Conservation (phyloP, 2,113 vertebrate species). For the western clawed frog (Xenopus tropicalis) region DNA sequence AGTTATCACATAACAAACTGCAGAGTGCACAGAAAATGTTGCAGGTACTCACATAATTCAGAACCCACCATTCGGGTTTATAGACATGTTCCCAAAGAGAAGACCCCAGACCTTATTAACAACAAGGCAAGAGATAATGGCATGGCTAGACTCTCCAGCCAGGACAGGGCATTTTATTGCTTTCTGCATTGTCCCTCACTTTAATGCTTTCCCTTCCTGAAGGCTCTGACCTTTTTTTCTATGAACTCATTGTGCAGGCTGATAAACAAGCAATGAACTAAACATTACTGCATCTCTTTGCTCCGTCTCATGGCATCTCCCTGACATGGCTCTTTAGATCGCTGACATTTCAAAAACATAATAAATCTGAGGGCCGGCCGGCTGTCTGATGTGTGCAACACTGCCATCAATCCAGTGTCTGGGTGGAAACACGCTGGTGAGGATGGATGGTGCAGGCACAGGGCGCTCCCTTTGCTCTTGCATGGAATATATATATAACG, state of each 20-base stretch:
- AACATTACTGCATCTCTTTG: neutral
- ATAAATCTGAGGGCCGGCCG: neutral
- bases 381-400: neutral
- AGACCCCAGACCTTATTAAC: no score
- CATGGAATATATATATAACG: no score
- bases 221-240: neutral
- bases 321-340: neutral
- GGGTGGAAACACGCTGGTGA: neutral
- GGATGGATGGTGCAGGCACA: no score
- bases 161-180: neutral
- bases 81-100: no score
- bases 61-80: no score
- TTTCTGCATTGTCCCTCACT: neutral
- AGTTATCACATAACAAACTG: no score
- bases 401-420: neutral
- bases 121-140: no score
- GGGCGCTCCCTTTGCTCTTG: no score
- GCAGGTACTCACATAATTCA: no score
- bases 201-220: neutral
- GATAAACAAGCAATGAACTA: constrained; percentile 2
- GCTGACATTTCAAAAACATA: constrained; percentile 1
- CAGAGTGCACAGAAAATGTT: no score
- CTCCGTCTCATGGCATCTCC: neutral
- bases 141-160: neutral
- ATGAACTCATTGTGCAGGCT: neutral